Percentiles rank a stretch among this genome's conserved stretches.
These are phyloP conservation scores for Phalanger gymnotis DNA, from an alignment of 2,797 vertebrate genomes.

Conservation along the genomic window DNA sequence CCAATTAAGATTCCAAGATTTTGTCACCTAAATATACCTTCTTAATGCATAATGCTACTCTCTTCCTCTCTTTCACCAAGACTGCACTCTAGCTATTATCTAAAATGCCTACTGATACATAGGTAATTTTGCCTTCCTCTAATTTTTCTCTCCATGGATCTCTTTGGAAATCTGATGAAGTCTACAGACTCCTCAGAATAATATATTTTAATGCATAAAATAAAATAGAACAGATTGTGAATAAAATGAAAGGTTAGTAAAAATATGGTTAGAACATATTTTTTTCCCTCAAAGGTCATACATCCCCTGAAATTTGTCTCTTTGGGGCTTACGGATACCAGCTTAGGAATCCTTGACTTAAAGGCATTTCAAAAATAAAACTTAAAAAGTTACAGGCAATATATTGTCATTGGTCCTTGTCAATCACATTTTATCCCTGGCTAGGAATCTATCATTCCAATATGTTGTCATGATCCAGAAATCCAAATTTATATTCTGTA, in stretches of 20 bases:
- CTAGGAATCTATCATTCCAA: not conserved
- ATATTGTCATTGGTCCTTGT: not conserved
- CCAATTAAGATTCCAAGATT: not conserved
- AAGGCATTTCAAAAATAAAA: not conserved
- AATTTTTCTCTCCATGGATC: not conserved
- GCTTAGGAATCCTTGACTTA: not conserved
- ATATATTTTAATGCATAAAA: not conserved
- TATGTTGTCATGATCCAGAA: not conserved
- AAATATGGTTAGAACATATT: not conserved
- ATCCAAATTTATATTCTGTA: not conserved
- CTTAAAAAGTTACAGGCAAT: not conserved
- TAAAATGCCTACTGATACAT: not conserved
- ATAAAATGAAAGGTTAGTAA: not conserved
- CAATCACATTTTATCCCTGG: not conserved
- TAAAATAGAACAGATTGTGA: not conserved
- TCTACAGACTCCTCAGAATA: not conserved
- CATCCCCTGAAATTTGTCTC: not conserved
- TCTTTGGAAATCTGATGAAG: not conserved
- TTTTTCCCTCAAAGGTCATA: not conserved
- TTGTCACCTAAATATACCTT: not conserved
- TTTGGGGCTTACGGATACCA: not conserved
- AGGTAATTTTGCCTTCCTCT: not conserved
- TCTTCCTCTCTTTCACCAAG: not conserved
- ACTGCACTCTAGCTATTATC: not conserved
- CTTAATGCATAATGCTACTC: not conserved